Percentiles rank a stretch among this genome's conserved stretches.
Conservation (phyloP, 2,797 vertebrate species). For the Acrocephalus scirpaceus region DNA sequence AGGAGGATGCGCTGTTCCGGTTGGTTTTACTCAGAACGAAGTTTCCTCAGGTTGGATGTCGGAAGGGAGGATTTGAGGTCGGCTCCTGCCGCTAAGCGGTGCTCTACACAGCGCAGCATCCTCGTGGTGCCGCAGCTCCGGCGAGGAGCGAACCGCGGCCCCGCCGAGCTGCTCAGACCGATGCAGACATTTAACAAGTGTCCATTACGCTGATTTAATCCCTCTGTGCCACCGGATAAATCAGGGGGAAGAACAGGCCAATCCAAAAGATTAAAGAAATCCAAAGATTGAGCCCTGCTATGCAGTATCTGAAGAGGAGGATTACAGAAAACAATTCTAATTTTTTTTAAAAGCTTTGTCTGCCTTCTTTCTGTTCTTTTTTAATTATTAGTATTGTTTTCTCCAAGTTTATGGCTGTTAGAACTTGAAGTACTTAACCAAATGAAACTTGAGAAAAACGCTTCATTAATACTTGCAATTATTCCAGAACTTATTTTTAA, state of each 20-base stretch:
- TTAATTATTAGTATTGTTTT: slow-evolving; percentile 5
- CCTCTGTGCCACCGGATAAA: not conserved
- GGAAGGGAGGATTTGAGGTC: not conserved
- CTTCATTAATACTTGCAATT: not conserved
- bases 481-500: not conserved
- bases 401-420: not conserved
- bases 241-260: not conserved
- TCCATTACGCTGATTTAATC: not conserved
- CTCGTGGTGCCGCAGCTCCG: accelerated
- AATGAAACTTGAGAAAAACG: not conserved
- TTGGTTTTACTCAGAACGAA: not conserved
- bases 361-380: not conserved
- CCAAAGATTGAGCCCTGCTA: slow-evolving; percentile 17
- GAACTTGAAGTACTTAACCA: not conserved
- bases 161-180: not conserved
- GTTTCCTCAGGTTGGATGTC: not conserved
- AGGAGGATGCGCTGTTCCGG: not conserved
- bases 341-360: slow-evolving; percentile 7
- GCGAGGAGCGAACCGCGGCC: not conserved
- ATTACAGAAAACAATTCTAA: slow-evolving; percentile 5
- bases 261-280: slow-evolving; percentile 60
- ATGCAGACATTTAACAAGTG: not conserved
- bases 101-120: slow-evolving; percentile 39
- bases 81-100: slow-evolving; percentile 63
- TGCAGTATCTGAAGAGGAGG: not conserved